Evolutionary conservation across 2,113 vertebrate genomes (phyloP).

Genomic region (Crypturellus undulatus): DNA sequence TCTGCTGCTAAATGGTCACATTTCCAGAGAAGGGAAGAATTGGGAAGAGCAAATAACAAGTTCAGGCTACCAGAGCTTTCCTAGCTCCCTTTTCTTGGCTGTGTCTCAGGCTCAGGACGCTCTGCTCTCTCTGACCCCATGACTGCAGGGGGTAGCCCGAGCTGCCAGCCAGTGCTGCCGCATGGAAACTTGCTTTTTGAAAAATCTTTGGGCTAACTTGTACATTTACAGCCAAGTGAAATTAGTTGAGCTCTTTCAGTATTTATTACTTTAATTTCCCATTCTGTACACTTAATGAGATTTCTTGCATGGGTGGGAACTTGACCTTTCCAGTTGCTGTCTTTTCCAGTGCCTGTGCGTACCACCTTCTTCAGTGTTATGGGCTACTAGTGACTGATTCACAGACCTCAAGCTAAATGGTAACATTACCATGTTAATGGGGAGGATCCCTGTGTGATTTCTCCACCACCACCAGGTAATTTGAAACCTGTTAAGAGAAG

Average conservation of each 20-base stretch:
- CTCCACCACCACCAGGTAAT: accelerated
- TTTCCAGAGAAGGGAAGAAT: neutral
- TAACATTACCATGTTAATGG: no score
- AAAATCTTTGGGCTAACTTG: neutral
- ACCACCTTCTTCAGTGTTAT: neutral
- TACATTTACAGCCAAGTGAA: neutral
- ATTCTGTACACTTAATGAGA: neutral
- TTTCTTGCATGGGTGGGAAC: neutral
- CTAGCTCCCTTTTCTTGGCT: neutral
- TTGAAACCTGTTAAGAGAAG: neutral
- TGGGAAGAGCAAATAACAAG: neutral
- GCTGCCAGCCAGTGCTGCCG: neutral
- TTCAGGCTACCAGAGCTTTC: neutral
- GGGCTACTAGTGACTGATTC: neutral
- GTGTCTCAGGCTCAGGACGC: neutral
- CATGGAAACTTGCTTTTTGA: neutral
- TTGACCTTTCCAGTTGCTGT: neutral
- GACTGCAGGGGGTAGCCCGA: neutral
- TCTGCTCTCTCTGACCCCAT: neutral
- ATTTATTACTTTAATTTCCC: neutral
- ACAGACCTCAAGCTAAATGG: neutral
- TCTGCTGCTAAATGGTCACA: neutral
- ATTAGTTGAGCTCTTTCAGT: neutral
- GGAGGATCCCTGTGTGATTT: neutral
- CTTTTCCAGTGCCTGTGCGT: neutral